Percentiles rank a stretch among this genome's conserved stretches.
phyloP scores from a whole-genome alignment of 64 coral and sea anemone genomes.

The Cladopsammia gracilis region DNA sequence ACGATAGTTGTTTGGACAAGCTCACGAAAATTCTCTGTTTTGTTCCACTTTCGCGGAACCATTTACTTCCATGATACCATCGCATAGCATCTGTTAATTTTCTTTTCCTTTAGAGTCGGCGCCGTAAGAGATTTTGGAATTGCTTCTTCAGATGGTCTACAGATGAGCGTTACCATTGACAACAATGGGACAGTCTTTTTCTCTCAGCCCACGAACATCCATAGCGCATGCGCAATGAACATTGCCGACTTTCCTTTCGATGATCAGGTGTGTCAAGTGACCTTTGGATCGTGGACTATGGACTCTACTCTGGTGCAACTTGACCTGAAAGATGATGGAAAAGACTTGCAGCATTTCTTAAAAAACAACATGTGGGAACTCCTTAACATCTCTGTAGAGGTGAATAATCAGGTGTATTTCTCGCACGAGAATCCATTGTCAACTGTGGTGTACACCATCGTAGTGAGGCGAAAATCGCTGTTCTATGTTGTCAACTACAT shows the following conservation, averaged over 20 bases:
- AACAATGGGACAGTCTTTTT: conserved; percentile 54
- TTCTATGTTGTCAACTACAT: conserved; percentile 90
- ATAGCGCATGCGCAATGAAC: conserved; percentile 72
- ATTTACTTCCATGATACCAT: neutral
- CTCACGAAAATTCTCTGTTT: no score
- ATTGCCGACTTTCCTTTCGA: conserved; percentile 89
- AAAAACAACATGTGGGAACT: conserved; percentile 87
- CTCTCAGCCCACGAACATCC: conserved; percentile 58
- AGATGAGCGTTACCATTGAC: conserved; percentile 32
- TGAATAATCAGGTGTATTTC: neutral
- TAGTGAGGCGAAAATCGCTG: conserved; percentile 70
- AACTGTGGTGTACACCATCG: conserved; percentile 45
- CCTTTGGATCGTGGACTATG: conserved; percentile 83
- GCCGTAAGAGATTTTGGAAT: conserved; percentile 59
- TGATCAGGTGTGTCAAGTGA: conserved; percentile 78
- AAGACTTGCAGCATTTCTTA: conserved; percentile 65
- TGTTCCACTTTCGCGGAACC: no score
- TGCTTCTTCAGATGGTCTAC: conserved; percentile 47
- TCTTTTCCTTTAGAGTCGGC: conserved; percentile 48
- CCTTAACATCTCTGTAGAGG: conserved; percentile 26
- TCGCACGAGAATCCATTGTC: neutral
- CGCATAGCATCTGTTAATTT: neutral
- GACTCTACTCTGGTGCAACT: conserved; percentile 39
- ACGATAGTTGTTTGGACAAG: no score
- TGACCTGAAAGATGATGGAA: conserved; percentile 13